Evolutionary conservation across 2,888 invertebrate species (phyloP).

Genomic region (Hololepta plana): DNA sequence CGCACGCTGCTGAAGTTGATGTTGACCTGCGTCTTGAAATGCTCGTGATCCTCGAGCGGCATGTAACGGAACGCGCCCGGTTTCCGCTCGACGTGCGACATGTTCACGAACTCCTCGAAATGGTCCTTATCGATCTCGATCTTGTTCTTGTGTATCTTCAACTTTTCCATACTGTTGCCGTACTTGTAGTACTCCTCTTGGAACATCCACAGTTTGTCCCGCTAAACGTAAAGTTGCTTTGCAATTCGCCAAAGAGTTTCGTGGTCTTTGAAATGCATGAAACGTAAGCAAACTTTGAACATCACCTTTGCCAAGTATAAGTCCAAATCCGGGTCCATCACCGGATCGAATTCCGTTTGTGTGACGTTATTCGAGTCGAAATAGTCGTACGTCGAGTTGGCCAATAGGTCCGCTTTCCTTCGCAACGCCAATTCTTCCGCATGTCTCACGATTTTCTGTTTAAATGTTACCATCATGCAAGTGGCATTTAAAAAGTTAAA

Average conservation of each 20-base stretch:
- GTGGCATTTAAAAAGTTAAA: not conserved
- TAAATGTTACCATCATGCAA: constrained; percentile 7
- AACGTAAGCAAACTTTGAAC: constrained; percentile 1
- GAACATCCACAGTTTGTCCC: no score
- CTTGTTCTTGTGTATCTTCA: constrained; percentile 5
- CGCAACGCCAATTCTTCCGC: constrained; percentile 21
- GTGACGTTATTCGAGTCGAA: constrained; percentile 51
- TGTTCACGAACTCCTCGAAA: not conserved
- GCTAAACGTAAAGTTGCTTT: constrained; percentile 12
- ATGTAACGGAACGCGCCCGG: no score
- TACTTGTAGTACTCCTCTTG: no score
- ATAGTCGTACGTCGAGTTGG: constrained; percentile 39
- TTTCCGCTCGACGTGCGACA: constrained; percentile 14
- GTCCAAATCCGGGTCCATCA: constrained; percentile 7
- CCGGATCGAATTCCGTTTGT: constrained; percentile 26
- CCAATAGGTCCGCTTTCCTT: constrained; percentile 14
- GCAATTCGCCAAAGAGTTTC: no score
- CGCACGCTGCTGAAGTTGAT: constrained; percentile 71
- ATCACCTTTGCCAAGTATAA: constrained; percentile 8
- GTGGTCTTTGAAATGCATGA: not conserved
- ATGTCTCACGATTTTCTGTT: constrained; percentile 21
- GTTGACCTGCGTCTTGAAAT: constrained; percentile 59
- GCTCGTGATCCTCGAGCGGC: constrained; percentile 44
- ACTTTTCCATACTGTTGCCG: no score
- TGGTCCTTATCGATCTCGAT: constrained; percentile 5